Conservation (phyloP, 2,113 vertebrate genomes). For the rabbit (Oryctolagus cuniculus) region DNA sequence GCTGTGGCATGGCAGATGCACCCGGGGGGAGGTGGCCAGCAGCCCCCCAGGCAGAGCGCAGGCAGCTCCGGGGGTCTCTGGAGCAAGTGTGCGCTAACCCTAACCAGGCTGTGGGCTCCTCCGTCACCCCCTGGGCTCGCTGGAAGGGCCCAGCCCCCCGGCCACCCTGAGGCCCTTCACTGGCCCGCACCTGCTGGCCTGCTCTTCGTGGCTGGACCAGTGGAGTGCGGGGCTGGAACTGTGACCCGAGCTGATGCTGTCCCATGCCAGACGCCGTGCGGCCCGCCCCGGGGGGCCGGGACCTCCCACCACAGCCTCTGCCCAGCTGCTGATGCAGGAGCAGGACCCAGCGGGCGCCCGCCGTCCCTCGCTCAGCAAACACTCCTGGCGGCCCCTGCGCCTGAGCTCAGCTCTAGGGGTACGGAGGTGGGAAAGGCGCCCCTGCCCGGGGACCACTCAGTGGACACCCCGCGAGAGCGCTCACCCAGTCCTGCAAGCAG, state of each 20-base stretch:
- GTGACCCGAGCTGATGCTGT: neutral
- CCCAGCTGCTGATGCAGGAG: neutral
- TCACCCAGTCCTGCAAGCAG: rapidly evolving
- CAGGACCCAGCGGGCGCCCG: too few relatives aligned
- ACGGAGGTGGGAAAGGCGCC: rapidly evolving
- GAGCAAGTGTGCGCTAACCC: rapidly evolving
- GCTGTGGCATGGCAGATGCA: neutral
- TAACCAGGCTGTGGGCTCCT: neutral
- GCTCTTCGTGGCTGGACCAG: rapidly evolving
- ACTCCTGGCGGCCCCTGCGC: rapidly evolving
- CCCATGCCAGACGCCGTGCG: neutral
- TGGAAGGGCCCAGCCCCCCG: too few relatives aligned
- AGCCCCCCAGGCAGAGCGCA: neutral
- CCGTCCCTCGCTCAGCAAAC: neutral
- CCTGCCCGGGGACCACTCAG: too few relatives aligned
- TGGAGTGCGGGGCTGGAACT: rapidly evolving
- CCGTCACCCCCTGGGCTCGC: rapidly evolving
- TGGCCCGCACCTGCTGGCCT: neutral
- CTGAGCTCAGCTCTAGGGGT: neutral
- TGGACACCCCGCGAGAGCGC: neutral
- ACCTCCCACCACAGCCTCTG: too few relatives aligned
- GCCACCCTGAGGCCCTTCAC: neutral
- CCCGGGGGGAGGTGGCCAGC: neutral
- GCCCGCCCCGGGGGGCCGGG: neutral
- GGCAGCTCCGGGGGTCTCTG: neutral